Percentiles rank a stretch among this genome's conserved stretches.
Evolutionary conservation across 1,140 invertebrate species (phyloP).

Genomic region (Pogonus chalceus): DNA sequence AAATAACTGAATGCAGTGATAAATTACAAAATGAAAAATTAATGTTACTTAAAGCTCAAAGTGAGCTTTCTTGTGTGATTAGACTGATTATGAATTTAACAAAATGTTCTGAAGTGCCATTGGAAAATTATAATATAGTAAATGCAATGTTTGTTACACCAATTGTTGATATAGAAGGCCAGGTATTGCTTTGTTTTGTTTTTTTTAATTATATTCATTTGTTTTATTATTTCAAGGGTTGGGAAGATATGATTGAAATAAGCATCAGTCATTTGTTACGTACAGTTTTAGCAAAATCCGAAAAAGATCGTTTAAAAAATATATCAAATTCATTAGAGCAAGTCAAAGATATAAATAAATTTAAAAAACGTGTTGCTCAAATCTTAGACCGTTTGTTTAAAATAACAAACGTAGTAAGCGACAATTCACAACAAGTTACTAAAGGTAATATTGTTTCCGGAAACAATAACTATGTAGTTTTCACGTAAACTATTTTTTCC

Average conservation of each 20-base stretch:
- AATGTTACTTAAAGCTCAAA: slow-evolving; percentile 26
- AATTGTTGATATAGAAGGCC: slow-evolving; percentile 29
- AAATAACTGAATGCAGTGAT: slow-evolving; percentile 42
- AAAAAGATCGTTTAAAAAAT: slow-evolving; percentile 36
- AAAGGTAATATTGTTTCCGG: no score
- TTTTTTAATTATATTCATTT: slow-evolving; percentile 17
- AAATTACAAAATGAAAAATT: slow-evolving; percentile 36
- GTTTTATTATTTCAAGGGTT: slow-evolving; percentile 36
- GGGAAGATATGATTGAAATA: slow-evolving; percentile 49
- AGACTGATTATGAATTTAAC: slow-evolving; percentile 26
- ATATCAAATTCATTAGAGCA: slow-evolving; percentile 37
- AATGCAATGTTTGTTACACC: slow-evolving; percentile 23
- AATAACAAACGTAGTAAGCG: no score
- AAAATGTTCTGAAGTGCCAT: slow-evolving; percentile 27
- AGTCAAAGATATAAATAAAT: slow-evolving; percentile 41
- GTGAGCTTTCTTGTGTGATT: slow-evolving; percentile 25
- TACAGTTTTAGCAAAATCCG: slow-evolving; percentile 39
- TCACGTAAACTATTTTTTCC: no score
- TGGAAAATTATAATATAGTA: slow-evolving; percentile 20
- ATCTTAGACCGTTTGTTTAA: slow-evolving; percentile 39
- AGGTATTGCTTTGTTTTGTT: slow-evolving; percentile 23
- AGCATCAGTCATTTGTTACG: slow-evolving; percentile 42
- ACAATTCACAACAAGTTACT: no score
- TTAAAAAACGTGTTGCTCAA: slow-evolving; percentile 48
- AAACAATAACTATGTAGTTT: no score